Evolutionary conservation across 2,888 invertebrate genomes (phyloP), one percentile per base, ranked within the genome.

Genomic region (Malthinus flaveolus): DNA sequence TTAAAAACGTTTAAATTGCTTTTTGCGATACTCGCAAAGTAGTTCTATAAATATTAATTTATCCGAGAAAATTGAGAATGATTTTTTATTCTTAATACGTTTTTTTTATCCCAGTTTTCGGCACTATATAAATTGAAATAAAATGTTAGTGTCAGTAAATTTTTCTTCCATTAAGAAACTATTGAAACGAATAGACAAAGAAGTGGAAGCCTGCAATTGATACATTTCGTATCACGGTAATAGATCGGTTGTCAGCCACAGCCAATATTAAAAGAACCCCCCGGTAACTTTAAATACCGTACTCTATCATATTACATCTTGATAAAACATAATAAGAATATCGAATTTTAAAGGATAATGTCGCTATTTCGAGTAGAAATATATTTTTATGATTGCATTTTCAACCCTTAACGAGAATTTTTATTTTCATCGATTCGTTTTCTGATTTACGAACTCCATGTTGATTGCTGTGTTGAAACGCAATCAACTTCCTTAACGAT

Each of bases 241-340:
- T 64, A 62, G 66, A 71, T 69, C 68, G 68, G 64, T 68, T 68
- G 70, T 71, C 71, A 68, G 57, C 55, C 56, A 54, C 71, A 70
- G 65, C 64, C 23, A 23, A 23, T 23, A 63, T 64, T 66, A 65
- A 68, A 65, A 66, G 66, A 63, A 63, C 63, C 59, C 56, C 58
- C 59, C 59, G 59, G 59, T 61, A 59, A 50, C 49, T 54, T 47
- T 58, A 61, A 63, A 59, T 59, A 54, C 59, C 51, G 47, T 49
- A 54, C 60, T 60, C 55, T 53, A 60, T 63, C 60, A 60, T 52
- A 56, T 59, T 62, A 56, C 62, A 58, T 62, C 55, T 58, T 52
- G 55, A 62, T 59, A 52, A 54, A 59, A 48, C 56, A 39, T 61
- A 61, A 56, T 60, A 60, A 61, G 53, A 56, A 61, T 59, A 59